Evolutionary conservation across 2,113 vertebrate species (phyloP).

Genomic region (Cercopithecus mona): DNA sequence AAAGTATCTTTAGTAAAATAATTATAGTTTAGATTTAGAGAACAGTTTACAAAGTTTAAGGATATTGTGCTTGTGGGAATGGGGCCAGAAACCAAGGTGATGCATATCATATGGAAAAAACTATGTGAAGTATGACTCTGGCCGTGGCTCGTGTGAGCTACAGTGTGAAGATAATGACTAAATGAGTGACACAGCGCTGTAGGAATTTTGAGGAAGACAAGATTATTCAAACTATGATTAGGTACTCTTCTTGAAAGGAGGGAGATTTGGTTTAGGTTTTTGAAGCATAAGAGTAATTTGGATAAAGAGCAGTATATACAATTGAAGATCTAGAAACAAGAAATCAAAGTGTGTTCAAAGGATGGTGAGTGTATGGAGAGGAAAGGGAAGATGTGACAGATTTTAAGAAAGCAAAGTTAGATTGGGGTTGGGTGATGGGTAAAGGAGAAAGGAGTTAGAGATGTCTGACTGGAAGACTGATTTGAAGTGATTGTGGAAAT

Average conservation of each 20-base stretch:
- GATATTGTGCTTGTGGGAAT: neutral
- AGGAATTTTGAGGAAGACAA: neutral
- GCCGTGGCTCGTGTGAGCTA: neutral
- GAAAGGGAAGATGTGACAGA: neutral
- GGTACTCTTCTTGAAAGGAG: neutral
- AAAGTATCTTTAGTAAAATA: neutral
- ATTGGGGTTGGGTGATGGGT: neutral
- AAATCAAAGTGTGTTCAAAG: neutral
- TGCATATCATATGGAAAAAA: neutral
- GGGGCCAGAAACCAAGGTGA: neutral
- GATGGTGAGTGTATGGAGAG: neutral
- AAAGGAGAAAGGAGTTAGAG: neutral
- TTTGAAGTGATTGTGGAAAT: neutral
- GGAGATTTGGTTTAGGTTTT: neutral
- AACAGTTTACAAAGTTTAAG: neutral
- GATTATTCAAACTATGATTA: neutral
- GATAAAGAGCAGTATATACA: neutral
- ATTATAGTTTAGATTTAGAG: neutral
- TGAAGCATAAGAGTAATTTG: neutral
- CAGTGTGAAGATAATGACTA: neutral
- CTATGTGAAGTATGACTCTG: neutral
- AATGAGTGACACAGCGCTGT: neutral
- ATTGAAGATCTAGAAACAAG: neutral
- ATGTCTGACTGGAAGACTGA: neutral
- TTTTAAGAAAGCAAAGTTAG: neutral